Base-by-base conservation (phyloP, 2,113 vertebrate species). In the Caranx melampygus region DNA sequence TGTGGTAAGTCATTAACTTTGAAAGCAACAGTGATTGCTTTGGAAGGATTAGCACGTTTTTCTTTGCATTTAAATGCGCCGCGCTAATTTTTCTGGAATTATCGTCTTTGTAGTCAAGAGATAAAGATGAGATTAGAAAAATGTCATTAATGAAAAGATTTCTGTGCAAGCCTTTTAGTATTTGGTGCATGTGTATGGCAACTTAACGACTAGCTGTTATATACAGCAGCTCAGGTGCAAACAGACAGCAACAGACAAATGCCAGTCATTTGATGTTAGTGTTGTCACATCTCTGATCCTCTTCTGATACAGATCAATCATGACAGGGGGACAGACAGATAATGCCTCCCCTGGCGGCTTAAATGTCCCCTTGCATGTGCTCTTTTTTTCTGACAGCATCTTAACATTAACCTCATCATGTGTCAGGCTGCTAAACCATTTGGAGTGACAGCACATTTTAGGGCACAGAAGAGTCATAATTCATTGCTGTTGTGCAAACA, bases 1-100 rank as follows among this genome's bases (percentile, higher is more conserved):
- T 90, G 85, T 84, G 89, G 77, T 55, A 90, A 92, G 78, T 89
- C 92, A 93, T 93, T 94, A 93, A 91, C 81, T 89, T 83, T 88
- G 79, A 90, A 93, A 82, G 87, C 84, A 88, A 85, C 88, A 79
- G 80, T 91, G 90, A 92, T 92, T 91, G 89, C 88, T 81, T 92
- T 84, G 85, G 86, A 92, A 85, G 81, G 90, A 92, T 92, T 87
- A 88, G 62, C 69, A 69, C 62, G 31, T 35, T 88, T 86, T 87
- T 81, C 81, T 70, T 88, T 91, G 84, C 90, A 90, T 93, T 91
- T 85, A 75, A 91, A 88, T 81, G 70, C 2, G 51, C 21, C 10
- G 6, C 3, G 26, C 74, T 88, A 37, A 83, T 92, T 87, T 91
- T 66, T 58, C 67, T 40, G 52, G 81, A 75, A 82, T 86, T 84